Evolutionary conservation across 2,888 invertebrate species (phyloP).

Genomic region (Drosophila quasianomalipes): DNA sequence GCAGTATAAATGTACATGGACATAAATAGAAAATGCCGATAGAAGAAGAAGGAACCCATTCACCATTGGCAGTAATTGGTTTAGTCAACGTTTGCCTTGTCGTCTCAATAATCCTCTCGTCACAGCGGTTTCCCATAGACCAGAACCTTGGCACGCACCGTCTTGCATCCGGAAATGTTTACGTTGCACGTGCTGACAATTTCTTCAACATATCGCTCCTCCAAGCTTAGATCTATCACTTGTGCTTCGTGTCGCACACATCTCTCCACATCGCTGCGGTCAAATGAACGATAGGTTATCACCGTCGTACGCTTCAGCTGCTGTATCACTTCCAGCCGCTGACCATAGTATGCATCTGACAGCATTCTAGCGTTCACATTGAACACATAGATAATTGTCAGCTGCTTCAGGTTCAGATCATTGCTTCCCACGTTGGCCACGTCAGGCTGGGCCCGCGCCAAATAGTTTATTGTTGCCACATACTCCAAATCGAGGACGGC

Average conservation of each 20-base stretch:
- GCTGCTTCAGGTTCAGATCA: constrained; percentile 32
- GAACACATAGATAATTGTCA: constrained; percentile 80
- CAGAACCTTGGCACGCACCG: constrained; percentile 79
- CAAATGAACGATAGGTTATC: constrained; percentile 71
- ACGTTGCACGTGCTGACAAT: constrained; percentile 72
- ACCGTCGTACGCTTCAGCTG: constrained; percentile 57
- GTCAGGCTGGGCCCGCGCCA: constrained; percentile 26
- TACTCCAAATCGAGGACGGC: constrained; percentile 55
- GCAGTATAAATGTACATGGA: neutral
- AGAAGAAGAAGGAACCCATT: neutral
- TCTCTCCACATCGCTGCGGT: constrained; percentile 64
- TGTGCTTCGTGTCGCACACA: constrained; percentile 76
- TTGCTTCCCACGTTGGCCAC: neutral
- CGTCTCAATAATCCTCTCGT: neutral
- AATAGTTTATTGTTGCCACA: constrained; percentile 64
- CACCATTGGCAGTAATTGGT: neutral
- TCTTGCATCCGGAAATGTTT: constrained; percentile 81
- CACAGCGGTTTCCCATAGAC: constrained; percentile 53
- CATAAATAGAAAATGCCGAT: neutral
- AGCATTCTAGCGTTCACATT: constrained; percentile 67
- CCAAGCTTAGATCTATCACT: constrained; percentile 59
- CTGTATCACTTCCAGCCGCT: constrained; percentile 37
- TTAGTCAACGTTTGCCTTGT: neutral
- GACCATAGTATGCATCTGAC: constrained; percentile 26
- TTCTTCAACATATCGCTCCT: constrained; percentile 56